Evolutionary conservation across 1,140 invertebrate species (phyloP), one percentile per base, ranked within the genome.

Genomic region (Dinoponera quadriceps): DNA sequence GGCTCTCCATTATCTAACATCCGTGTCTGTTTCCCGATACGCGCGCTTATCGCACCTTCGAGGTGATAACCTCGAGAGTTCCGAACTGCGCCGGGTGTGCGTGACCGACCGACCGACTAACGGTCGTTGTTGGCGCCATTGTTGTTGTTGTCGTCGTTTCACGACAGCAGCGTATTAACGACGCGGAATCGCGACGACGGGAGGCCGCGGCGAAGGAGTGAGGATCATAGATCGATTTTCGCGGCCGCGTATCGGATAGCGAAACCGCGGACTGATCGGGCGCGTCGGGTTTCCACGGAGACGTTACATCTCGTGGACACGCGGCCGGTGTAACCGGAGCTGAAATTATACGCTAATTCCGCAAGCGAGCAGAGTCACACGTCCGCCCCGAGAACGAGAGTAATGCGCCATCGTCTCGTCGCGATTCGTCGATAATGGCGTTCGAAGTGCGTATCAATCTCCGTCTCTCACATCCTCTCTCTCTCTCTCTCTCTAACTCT

Each of bases 281-380:
- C 44, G 59, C 25, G n/a, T 75, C 27, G 9, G n/a, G 22, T 75
- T 63, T 75, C 73, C 14, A 33, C 27, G 14, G 44, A 20, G 13
- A 20, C 38, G 18, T 20, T n/a, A n/a, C n/a, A n/a, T n/a, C n/a
- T n/a, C n/a, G n/a, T n/a, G n/a, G n/a, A n/a, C n/a, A n/a, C n/a
- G n/a, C 25, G n/a, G 11, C 25, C 27, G 55, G 55, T 60, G 71
- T 48, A 60, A 73, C 1, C 29, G 20, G 20, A 73, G 33, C 29
- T 25, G 16, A 59, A 25, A 33, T 22, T 18, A 9, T 44, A 20
- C 55, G 38, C 18, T 44, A 62, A 62, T 74, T 62, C 25, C 18
- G 16, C 57, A 25, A 38, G 69, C n/a, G n/a, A n/a, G 38, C 72
- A 63, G 25, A 74, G n/a, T 62, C 29, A 63, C 72, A 59, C 11